Evolutionary conservation across 2,888 invertebrate species (phyloP).

Genomic region (Drosophila ustulata): DNA sequence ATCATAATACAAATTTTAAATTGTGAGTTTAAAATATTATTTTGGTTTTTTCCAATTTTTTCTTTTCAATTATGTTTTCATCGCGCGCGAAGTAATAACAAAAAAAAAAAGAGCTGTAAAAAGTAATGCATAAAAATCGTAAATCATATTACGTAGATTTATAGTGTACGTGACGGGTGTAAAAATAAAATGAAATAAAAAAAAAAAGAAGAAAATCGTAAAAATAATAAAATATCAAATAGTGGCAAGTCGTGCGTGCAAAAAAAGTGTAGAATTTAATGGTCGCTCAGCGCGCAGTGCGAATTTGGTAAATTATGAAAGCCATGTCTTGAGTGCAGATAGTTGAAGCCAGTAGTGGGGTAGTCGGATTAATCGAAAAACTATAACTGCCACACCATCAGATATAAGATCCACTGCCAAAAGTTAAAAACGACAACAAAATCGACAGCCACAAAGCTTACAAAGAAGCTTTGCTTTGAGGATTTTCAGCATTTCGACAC

Average conservation of each 20-base stretch:
- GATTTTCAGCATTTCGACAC: constrained; percentile 52
- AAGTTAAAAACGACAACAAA: background rate
- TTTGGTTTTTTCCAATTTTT: constrained; percentile 27
- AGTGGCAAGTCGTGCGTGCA: constrained; percentile 54
- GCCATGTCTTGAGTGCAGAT: constrained; percentile 48
- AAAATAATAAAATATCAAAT: constrained; percentile 32
- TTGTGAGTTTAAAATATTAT: constrained; percentile 33
- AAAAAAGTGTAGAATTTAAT: constrained; percentile 54
- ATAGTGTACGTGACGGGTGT: constrained; percentile 48
- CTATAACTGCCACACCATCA: constrained; percentile 2
- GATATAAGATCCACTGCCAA: constrained; percentile 30
- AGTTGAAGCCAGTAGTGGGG: constrained; percentile 32
- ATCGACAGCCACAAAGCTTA: constrained; percentile 8
- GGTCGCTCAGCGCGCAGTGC: constrained; percentile 35
- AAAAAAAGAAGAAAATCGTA: constrained; percentile 27
- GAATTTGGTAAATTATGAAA: constrained; percentile 50
- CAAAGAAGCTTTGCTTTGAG: constrained; percentile 13
- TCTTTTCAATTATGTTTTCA: constrained; percentile 39
- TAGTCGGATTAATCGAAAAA: constrained; percentile 15
- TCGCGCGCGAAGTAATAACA: constrained; percentile 25
- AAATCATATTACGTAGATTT: constrained; percentile 41
- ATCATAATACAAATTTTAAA: constrained; percentile 21
- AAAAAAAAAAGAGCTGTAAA: constrained; percentile 18
- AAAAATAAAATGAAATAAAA: constrained; percentile 36
- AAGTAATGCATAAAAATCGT: constrained; percentile 40